These are phyloP conservation scores for Philotrypesis tridentata DNA, from an alignment of 1,140 invertebrate genomes.

Conservation along the genomic window DNA sequence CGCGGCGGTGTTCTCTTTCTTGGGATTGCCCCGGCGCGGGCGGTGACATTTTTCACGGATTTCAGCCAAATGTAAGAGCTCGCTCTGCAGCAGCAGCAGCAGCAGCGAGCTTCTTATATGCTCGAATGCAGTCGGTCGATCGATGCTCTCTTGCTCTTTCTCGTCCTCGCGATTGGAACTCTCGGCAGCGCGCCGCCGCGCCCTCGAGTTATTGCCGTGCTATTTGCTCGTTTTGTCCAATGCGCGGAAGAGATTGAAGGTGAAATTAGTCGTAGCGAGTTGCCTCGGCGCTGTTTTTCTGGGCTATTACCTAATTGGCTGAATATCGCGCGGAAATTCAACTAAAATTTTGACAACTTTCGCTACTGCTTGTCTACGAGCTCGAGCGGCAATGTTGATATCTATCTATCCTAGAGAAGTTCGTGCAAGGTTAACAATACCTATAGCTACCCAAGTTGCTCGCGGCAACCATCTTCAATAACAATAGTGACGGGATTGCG, in stretches of 20 bases:
- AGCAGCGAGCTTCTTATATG: background rate
- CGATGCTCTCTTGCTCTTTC: background rate
- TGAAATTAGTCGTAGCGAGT: background rate
- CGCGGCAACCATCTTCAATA: no score
- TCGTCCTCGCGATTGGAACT: background rate
- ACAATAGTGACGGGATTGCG: no score
- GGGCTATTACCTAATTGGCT: background rate
- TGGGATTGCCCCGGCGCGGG: background rate
- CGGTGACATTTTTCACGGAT: background rate
- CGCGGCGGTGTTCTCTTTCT: background rate
- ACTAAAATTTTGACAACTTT: background rate
- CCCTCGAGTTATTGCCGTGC: background rate
- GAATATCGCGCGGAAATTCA: background rate
- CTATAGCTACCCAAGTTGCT: no score
- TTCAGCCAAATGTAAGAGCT: conserved; percentile 5
- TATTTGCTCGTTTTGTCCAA: background rate
- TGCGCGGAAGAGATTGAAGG: background rate
- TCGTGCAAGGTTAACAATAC: no score
- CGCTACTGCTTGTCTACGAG: no score
- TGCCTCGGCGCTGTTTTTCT: background rate
- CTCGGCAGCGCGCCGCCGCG: background rate
- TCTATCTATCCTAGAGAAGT: no score
- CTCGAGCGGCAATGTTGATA: no score
- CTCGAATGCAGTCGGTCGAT: background rate
- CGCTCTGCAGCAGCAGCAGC: no score